phyloP scores from a whole-genome alignment of 92 coral and sea anemone species.

The Parazoanthus atlanticus region DNA sequence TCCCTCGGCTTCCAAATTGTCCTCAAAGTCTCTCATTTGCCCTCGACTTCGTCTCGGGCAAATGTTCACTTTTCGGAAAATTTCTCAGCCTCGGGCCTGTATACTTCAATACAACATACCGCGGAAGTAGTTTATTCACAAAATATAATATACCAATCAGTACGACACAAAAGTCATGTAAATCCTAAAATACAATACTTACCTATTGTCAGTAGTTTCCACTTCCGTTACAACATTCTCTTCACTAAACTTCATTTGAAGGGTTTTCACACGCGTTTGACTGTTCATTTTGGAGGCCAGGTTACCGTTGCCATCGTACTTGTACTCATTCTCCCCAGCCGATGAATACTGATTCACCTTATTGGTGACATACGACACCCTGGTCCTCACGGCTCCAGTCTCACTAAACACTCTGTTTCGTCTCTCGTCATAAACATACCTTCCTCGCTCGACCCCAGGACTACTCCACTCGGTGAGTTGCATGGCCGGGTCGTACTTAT shows the following conservation, averaged over 20 bases:
- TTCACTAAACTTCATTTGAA: conserved; percentile 65
- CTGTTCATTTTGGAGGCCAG: conserved; percentile 57
- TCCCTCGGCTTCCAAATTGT: no score
- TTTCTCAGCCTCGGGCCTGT: no score
- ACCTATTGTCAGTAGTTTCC: conserved; percentile 70
- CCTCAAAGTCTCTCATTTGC: no score
- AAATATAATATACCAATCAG: background rate
- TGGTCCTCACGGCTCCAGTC: conserved; percentile 37
- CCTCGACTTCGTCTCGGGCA: no score
- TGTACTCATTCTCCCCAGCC: conserved; percentile 61
- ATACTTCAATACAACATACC: no score
- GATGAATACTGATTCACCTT: conserved; percentile 66
- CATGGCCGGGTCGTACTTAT: conserved; percentile 71
- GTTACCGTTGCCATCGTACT: conserved; percentile 75
- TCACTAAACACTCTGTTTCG: conserved; percentile 62
- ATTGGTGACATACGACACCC: conserved; percentile 58
- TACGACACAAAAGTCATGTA: background rate
- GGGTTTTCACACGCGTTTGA: conserved; percentile 54
- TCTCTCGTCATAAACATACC: conserved; percentile 69
- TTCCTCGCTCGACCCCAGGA: conserved; percentile 41
- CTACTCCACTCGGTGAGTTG: conserved; percentile 69
- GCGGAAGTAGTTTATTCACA: no score
- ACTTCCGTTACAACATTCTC: conserved; percentile 64
- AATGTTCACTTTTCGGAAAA: no score
- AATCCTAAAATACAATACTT: background rate